phyloP scores from a whole-genome alignment of 2,113 vertebrate genomes.

The Synodontis membranacea region DNA sequence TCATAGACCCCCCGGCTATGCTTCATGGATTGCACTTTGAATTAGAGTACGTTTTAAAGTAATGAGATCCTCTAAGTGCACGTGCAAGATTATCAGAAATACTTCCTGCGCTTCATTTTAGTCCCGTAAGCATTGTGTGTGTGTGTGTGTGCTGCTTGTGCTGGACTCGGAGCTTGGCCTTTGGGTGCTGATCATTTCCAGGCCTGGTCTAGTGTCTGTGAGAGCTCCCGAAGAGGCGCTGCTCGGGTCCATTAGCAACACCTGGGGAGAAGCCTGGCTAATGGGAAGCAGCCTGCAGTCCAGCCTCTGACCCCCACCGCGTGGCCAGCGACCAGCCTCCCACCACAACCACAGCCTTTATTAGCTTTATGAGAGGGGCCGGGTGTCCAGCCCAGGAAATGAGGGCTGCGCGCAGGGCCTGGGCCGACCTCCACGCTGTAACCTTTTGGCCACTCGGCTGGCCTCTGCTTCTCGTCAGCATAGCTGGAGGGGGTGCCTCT shows the following conservation, averaged over 20 bases:
- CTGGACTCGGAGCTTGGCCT: slow-evolving; percentile 7
- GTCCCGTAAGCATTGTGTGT: not conserved
- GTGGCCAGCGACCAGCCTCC: slow-evolving; percentile 67
- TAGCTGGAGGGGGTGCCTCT: slow-evolving; percentile 50
- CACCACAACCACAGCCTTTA: slow-evolving; percentile 79
- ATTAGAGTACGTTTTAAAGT: not conserved
- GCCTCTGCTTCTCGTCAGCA: slow-evolving; percentile 83
- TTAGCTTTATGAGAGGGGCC: slow-evolving; percentile 87
- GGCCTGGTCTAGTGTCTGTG: slow-evolving; percentile 71
- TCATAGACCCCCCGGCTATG: not conserved
- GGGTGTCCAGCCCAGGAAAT: slow-evolving; percentile 89
- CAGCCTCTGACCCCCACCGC: slow-evolving; percentile 63
- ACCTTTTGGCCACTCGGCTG: slow-evolving; percentile 74
- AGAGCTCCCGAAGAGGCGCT: slow-evolving; percentile 75
- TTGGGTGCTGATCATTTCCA: slow-evolving; percentile 76
- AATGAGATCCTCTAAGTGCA: not conserved
- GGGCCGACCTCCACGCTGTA: slow-evolving; percentile 76
- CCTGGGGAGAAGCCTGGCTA: slow-evolving; percentile 76
- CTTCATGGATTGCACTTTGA: not conserved
- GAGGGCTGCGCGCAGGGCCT: slow-evolving; percentile 79
- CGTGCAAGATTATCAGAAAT: not conserved
- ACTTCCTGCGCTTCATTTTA: not conserved
- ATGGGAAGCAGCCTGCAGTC: slow-evolving; percentile 79
- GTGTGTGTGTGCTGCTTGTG: slow-evolving; percentile 17
- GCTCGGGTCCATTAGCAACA: slow-evolving; percentile 87